These are phyloP conservation scores for Drosophila neotestacea DNA, from an alignment of 2,888 invertebrate genomes.

Conservation along the genomic window DNA sequence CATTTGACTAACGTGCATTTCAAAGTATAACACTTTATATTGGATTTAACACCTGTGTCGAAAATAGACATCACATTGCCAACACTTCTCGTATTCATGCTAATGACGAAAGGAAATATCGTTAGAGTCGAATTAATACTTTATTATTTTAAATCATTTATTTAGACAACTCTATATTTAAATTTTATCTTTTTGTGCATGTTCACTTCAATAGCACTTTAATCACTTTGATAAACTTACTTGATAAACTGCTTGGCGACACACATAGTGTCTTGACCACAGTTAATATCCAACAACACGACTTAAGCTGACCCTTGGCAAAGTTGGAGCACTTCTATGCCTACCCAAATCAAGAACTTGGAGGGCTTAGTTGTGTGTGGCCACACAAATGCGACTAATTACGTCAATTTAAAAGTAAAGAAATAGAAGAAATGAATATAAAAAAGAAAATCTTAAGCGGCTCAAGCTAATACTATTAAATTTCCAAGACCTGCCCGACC, in stretches of 20 bases:
- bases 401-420: slow-evolving; percentile 60
- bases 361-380: slow-evolving; percentile 29
- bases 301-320: neutral
- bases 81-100: no score
- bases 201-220: slow-evolving; percentile 7
- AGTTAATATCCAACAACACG: neutral
- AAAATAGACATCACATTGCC: no score
- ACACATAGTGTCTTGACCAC: neutral
- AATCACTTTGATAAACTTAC: slow-evolving; percentile 9
- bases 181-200: no score
- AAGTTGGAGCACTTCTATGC: slow-evolving; percentile 25
- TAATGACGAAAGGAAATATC: no score
- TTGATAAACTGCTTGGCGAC: neutral
- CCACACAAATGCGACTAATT: slow-evolving; percentile 70
- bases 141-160: no score
- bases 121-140: no score
- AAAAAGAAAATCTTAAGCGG: slow-evolving; percentile 48
- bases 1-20: no score
- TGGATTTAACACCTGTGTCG: no score
- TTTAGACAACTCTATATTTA: no score
- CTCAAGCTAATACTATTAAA: slow-evolving; percentile 48
- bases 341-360: slow-evolving; percentile 36
- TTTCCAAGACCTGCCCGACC: slow-evolving; percentile 28
- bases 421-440: slow-evolving; percentile 20
- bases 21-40: no score